Base-by-base conservation (phyloP, 2,888 invertebrate species). In the Dorcus hopei region DNA sequence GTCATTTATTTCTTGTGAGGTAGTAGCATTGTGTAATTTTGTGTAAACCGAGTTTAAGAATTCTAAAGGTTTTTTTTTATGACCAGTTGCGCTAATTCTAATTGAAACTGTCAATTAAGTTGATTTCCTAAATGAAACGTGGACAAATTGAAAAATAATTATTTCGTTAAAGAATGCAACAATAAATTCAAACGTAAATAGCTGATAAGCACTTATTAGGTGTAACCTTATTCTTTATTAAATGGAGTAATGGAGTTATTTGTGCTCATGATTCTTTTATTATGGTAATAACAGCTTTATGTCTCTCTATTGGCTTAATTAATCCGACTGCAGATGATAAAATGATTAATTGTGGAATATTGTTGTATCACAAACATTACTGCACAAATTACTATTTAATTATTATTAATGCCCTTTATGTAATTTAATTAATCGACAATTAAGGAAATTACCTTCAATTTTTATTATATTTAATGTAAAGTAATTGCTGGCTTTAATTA, bases 361-460 rank as follows among this genome's bases (percentile, higher is more conserved):
- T 57, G 49, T 59, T 56, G 55, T 51, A 66, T 68, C 64, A 61
- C 67, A 68, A 67, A 67, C 65, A 61, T 64, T 57, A 61, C 62
- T 39, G 62, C 59, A 66, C 64, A 66, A 70, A 69, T 70, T 68
- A 64, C 68, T 64, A 67, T 70, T 70, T 70, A 70, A 70, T 70
- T 68, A 68, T 70, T 69, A 70, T 70, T 70, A 69, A 70, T 70
- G 68, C 65, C 57, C 57, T 68, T 65, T 66, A 65, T 63, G 70
- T 71, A 73, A 74, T 74, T 72, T 67, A 70, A 67, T 70, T 74
- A 75, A 74, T 75, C 68, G 70, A 62, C 69, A 67, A 70, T 73
- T 74, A 76, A 75, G 74, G 72, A 70, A 73, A 75, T 76, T 76
- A 74, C 73, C 64, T 68, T 69, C 68, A 69, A 67, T 66, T 66